Percentiles rank a stretch among this genome's conserved stretches.
These are phyloP conservation scores for Synanthedon myopaeformis DNA, from an alignment of 2,888 invertebrate species.

Conservation along the genomic window DNA sequence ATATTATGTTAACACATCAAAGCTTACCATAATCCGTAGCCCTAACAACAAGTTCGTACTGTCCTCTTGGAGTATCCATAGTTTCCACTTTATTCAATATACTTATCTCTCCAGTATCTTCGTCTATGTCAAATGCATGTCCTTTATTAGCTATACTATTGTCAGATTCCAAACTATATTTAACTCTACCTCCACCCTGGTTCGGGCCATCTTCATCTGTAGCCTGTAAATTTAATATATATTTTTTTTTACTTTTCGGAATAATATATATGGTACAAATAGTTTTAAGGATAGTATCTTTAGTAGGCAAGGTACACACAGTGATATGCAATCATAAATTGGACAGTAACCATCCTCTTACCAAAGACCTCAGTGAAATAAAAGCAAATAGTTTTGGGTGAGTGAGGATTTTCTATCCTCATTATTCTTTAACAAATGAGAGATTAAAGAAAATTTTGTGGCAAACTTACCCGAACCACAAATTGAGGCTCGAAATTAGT, in stretches of 20 bases:
- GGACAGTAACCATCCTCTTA: too few species aligned
- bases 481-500: conserved; percentile 83
- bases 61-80: conserved; percentile 80
- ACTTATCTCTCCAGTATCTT: conserved; percentile 77
- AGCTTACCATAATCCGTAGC: conserved; percentile 77
- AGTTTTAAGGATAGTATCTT: neutral
- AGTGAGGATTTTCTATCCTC: too few species aligned
- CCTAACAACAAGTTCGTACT: conserved; percentile 75
- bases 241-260: neutral
- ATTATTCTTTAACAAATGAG: neutral
- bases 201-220: conserved; percentile 79
- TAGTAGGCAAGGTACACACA: too few species aligned
- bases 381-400: too few species aligned
- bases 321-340: too few species aligned
- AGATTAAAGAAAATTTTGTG: neutral
- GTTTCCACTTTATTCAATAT: conserved; percentile 75
- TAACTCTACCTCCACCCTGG: conserved; percentile 77
- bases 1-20: too few species aligned
- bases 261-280: neutral
- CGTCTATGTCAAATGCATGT: conserved; percentile 74
- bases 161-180: conserved; percentile 75
- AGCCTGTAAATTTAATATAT: conserved; percentile 58
- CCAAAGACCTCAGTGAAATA: too few species aligned
- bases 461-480: conserved; percentile 71
- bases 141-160: conserved; percentile 76